Base-by-base conservation (phyloP, 2,113 vertebrate species). In the Thermophis baileyi region DNA sequence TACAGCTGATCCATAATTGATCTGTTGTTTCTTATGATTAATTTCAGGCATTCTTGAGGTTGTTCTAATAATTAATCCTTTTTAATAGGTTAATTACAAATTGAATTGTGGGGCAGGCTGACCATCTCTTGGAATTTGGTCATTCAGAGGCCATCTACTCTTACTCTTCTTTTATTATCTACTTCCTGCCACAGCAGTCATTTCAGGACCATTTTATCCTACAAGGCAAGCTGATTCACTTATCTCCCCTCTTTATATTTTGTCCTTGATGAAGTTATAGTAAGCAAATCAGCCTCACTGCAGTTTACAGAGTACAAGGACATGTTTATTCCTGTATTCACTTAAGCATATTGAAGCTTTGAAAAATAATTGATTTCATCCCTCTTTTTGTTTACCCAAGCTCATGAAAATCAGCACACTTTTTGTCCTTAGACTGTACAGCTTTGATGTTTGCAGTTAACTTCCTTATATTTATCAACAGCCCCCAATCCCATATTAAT, bases 341-440 rank as follows among this genome's bases (percentile, higher is more conserved):
- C 95, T 96, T 97, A 96, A 96, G 89, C 94, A 92, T 94, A 86
- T 24, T 93, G 91, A 97, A 94, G 93, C 69, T 96, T 96, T 97
- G 94, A 94, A 96, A 96, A 91, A 95, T 96, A 97, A 97, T 94
- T 96, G 89, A 95, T 63, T 91, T 90, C 86, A 96, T 95, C 60
- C 94, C 95, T 96, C 96, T 44, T 12, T 54, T 95, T 96, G 94
- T 97, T 97, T 97, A 96, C 53, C 51, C 88, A 95, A 90, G 94
- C 93, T 93, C 93, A 97, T 94, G 55, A 97, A 97, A 97, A 96
- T 93, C 87, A 93, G 94, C 93, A 96, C 94, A 96, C 94, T 88
- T 88, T 97, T 97, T 97, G 89, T 95, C 95, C 97, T 94, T 97
- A 96, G 95, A 95, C 93, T 96, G 92, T 93, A 97, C 95, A 95